A percentile compares a stretch with the other conserved stretches of the same genome.
Evolutionary conservation across 2,888 invertebrate genomes (phyloP).

Genomic region (Mystacides longicornis): DNA sequence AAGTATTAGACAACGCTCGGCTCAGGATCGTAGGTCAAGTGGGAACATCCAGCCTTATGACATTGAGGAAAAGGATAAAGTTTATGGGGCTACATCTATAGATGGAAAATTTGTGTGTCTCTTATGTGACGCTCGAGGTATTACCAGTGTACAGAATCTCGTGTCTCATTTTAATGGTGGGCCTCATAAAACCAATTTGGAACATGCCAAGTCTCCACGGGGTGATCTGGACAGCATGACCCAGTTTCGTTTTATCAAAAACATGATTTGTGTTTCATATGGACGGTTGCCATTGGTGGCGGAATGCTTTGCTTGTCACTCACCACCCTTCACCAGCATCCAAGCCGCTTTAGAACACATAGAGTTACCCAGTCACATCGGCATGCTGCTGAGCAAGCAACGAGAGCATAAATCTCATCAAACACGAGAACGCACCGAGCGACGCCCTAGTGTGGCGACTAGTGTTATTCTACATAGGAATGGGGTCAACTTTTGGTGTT

Average conservation of each 20-base stretch:
- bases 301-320: slow-evolving; percentile 12
- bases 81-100: slow-evolving; percentile 9
- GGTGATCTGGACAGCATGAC: background rate
- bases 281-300: slow-evolving; percentile 8
- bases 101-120: slow-evolving; percentile 19
- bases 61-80: background rate
- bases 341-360: slow-evolving; percentile 12
- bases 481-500: slow-evolving; percentile 19
- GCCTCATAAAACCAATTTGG: slow-evolving; percentile 6
- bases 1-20: background rate
- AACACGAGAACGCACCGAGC: too few relatives aligned
- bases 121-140: slow-evolving; percentile 12
- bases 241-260: slow-evolving; percentile 4
- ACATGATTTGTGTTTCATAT: slow-evolving; percentile 9
- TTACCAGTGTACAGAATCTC: slow-evolving; percentile 3
- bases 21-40: slow-evolving; percentile 1
- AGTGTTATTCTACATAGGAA: slow-evolving; percentile 19
- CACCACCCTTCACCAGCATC: background rate
- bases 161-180: slow-evolving; percentile 5
- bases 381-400: background rate
- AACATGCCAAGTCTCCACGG: background rate
- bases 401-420: background rate
- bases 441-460: background rate
- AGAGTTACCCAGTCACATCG: slow-evolving; percentile 4
- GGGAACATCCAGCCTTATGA: background rate